Base-by-base conservation (phyloP, 2,797 vertebrate species). In the Scomberomorus guttatus region DNA sequence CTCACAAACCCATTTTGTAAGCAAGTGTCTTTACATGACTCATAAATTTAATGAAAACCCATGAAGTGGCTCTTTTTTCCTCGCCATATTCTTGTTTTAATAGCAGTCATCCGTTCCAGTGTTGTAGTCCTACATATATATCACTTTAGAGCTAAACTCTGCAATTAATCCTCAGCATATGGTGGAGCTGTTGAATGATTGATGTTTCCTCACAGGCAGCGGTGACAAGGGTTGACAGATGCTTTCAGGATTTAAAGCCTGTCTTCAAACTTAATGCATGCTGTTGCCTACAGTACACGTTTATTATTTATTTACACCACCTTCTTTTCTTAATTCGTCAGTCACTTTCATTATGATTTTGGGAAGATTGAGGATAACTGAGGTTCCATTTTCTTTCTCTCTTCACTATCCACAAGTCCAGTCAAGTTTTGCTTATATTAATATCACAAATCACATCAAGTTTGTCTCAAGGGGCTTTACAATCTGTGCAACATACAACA, bases 201-300 rank as follows among this genome's bases (percentile, higher is more conserved):
- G 63, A 84, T 86, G 80, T 48, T 44, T 64, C 66, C 77, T 71
- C 60, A 55, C 69, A 68, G 62, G 59, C 77, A 34, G 69, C 0
- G 22, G 42, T 75, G 72, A 67, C 22, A 9, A 63, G 22, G 15
- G 77, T 74, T 83, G 75, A 83, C 80, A 84, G 80, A 80, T 64
- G 72, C 77, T 73, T 52, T 55, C 2, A 70, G 64, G 62, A 77
- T 83, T 84, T 82, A 85, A 77, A 82, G 66, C 57, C 29, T 13
- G 29, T 78, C 44, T 79, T 71, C 39, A 55, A 62, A 74, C 32
- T n/a, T 37, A 24, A 64, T 20, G 63, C 11, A 17, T 2, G 24
- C 56, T 44, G 6, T 4, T 25, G 60, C 42, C 52, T 37, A 11
- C n/a, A n/a, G n/a, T n/a, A n/a, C n/a, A n/a, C n/a, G n/a, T n/a